Conservation (phyloP, 2,113 vertebrate species). For the Cottus gobio region DNA sequence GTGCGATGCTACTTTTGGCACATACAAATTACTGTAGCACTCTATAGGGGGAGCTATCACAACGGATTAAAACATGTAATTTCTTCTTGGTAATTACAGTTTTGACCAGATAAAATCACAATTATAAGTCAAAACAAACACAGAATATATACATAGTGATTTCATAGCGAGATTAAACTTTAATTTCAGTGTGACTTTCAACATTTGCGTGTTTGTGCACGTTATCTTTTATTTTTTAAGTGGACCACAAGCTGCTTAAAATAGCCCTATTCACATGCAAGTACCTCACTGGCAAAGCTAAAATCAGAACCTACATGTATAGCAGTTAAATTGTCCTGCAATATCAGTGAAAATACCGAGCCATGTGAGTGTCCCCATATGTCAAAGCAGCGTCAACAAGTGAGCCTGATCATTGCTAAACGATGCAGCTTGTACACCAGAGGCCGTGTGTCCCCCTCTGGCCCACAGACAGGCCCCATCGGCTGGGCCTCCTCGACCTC, state of each 20-base stretch:
- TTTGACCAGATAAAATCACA: not conserved
- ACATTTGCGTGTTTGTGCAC: not conserved
- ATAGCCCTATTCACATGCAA: not conserved
- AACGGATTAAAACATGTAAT: not conserved
- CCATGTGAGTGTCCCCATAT: not conserved
- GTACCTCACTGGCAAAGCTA: not conserved
- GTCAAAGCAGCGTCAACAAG: conserved; percentile 65
- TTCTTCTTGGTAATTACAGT: not conserved
- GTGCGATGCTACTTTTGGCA: not conserved
- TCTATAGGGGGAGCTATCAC: not conserved
- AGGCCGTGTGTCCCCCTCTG: conserved; percentile 35
- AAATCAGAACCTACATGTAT: not conserved
- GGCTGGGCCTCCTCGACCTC: conserved; percentile 35
- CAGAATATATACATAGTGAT: not conserved
- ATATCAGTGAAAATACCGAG: not conserved
- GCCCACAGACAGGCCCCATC: conserved; percentile 43
- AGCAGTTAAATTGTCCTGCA: not conserved
- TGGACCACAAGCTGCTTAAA: not conserved
- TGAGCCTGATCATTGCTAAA: conserved; percentile 62
- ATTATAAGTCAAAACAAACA: not conserved
- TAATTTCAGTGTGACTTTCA: not conserved
- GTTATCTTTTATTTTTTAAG: not conserved
- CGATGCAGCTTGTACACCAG: conserved; percentile 38
- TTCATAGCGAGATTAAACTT: not conserved
- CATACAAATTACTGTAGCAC: not conserved